These are phyloP conservation scores for Mechanitis mazaeus DNA, from an alignment of 2,888 invertebrate genomes.

Conservation along the genomic window DNA sequence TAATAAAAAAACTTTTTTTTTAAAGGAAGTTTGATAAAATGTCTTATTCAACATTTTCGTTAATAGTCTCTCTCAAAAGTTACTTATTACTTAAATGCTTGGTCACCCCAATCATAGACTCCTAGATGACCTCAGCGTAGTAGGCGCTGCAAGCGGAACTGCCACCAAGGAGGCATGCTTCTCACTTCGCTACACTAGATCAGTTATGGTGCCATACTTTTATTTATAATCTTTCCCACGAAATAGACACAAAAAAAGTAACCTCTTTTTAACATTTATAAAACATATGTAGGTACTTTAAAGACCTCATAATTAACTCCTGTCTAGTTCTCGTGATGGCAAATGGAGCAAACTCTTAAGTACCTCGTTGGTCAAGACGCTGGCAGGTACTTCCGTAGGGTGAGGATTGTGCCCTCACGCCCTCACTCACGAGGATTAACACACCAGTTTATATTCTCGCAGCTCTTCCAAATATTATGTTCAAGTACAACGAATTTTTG, in stretches of 20 bases:
- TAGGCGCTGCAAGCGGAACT: slow-evolving; percentile 56
- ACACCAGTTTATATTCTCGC: neutral
- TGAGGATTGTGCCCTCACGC: slow-evolving; percentile 48
- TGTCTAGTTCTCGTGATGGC: slow-evolving; percentile 2
- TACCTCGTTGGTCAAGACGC: neutral
- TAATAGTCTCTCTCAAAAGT: neutral
- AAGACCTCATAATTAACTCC: neutral
- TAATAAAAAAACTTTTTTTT: too few species aligned
- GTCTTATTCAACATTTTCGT: neutral
- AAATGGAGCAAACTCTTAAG: neutral
- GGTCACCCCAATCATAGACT: slow-evolving; percentile 42
- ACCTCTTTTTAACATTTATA: too few species aligned
- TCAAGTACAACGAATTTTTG: neutral
- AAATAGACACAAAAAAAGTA: neutral
- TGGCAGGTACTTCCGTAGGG: slow-evolving; percentile 38
- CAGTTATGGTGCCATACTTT: slow-evolving; percentile 27
- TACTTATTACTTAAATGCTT: slow-evolving; percentile 18
- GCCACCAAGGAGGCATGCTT: slow-evolving; percentile 61
- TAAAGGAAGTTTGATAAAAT: too few species aligned
- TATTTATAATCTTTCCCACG: slow-evolving; percentile 34
- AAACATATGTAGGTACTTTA: too few species aligned
- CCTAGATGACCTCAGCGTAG: slow-evolving; percentile 52
- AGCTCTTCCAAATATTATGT: too few species aligned
- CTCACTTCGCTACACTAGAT: slow-evolving; percentile 61
- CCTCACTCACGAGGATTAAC: slow-evolving; percentile 25